Conservation (phyloP, 2,888 invertebrate species). For the Andrena dorsata region DNA sequence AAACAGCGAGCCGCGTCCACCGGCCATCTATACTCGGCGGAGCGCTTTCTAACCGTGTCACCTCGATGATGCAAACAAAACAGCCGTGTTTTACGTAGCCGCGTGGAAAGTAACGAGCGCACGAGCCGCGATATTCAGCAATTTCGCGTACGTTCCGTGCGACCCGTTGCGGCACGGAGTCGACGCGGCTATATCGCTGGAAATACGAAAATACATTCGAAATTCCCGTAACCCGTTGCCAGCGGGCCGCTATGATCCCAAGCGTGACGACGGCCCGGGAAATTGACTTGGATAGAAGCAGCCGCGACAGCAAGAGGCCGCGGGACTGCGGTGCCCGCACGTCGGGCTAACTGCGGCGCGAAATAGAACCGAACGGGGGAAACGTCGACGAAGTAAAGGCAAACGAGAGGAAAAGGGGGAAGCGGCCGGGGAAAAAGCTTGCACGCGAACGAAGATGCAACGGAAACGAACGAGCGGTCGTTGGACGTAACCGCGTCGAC, state of each 20-base stretch:
- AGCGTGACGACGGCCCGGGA: constrained; percentile 38
- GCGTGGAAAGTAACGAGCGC: constrained; percentile 56
- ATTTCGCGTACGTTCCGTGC: constrained; percentile 56
- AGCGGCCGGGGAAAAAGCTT: constrained; percentile 1
- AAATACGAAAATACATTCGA: constrained; percentile 68
- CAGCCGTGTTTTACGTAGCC: constrained; percentile 37
- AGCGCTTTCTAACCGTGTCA: constrained; percentile 23
- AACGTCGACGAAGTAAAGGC: neutral
- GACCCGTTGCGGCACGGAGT: constrained; percentile 35
- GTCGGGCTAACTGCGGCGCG: constrained; percentile 34
- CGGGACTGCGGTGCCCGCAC: constrained; percentile 19
- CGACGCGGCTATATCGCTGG: constrained; percentile 37
- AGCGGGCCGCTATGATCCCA: constrained; percentile 18
- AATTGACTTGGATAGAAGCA: constrained; percentile 56
- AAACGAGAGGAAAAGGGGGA: neutral
- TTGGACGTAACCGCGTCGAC: constrained; percentile 34
- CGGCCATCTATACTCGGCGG: no score
- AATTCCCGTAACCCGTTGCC: constrained; percentile 56
- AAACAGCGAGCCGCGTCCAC: neutral
- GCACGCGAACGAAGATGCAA: constrained; percentile 23
- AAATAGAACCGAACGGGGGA: constrained; percentile 54
- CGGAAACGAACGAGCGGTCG: constrained; percentile 32
- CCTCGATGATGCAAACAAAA: constrained; percentile 9
- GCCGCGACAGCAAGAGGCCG: neutral
- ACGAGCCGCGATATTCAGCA: constrained; percentile 37